Evolutionary conservation across 64 coral and sea anemone genomes (phyloP).

Genomic region (Actinia equina): DNA sequence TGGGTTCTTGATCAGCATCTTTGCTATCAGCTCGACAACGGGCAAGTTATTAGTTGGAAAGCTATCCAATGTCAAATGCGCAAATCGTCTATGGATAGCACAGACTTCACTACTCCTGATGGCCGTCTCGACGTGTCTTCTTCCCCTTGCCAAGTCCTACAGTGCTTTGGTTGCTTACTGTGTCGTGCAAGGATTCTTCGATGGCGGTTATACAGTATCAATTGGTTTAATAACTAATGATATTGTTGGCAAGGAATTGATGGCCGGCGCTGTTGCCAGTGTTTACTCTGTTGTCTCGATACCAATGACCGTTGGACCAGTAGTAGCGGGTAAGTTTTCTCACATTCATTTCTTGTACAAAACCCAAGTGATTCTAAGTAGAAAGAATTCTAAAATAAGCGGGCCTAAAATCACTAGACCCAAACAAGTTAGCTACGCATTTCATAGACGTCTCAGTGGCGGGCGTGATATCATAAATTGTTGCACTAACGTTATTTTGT

Average conservation of each 20-base stretch:
- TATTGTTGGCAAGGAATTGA: conserved; percentile 66
- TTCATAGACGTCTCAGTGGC: too few species aligned
- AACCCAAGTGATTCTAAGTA: too few species aligned
- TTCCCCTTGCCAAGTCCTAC: conserved; percentile 54
- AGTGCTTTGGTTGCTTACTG: conserved; percentile 54
- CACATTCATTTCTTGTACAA: background rate
- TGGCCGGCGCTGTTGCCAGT: conserved; percentile 63
- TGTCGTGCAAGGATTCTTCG: conserved; percentile 26
- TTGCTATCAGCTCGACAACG: conserved; percentile 54
- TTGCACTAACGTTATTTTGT: too few species aligned
- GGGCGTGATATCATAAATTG: too few species aligned
- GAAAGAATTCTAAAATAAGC: too few species aligned
- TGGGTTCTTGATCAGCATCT: conserved; percentile 54
- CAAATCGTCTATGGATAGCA: conserved; percentile 49
- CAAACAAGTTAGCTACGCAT: too few species aligned
- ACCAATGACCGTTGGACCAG: conserved; percentile 57
- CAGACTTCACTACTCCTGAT: conserved; percentile 58
- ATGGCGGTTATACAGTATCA: conserved; percentile 42
- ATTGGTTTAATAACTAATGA: conserved; percentile 73
- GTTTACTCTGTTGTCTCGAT: conserved; percentile 61
- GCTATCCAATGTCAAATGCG: conserved; percentile 28
- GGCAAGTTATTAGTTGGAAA: conserved; percentile 81
- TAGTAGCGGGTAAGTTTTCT: conserved; percentile 57
- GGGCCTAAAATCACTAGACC: too few species aligned
- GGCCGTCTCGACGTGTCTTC: conserved; percentile 58